phyloP scores from a whole-genome alignment of 1,140 invertebrate genomes.

The Drosophila watanabei region DNA sequence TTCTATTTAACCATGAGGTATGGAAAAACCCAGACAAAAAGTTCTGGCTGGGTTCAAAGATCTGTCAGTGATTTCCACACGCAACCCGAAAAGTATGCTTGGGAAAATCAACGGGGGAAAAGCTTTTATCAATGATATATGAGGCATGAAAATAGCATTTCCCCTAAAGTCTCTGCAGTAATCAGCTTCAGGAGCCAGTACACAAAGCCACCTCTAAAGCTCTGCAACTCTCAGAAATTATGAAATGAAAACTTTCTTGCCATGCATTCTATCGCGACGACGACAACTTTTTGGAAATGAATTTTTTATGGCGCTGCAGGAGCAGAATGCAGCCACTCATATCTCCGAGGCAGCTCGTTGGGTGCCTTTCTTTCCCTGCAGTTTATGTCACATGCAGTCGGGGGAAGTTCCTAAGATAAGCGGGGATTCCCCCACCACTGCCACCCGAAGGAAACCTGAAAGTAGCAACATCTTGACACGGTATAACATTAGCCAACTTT shows the following conservation, averaged over 20 bases:
- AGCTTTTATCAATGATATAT: slow-evolving; percentile 54
- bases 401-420: slow-evolving; percentile 28
- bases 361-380: slow-evolving; percentile 55
- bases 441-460: slow-evolving; percentile 10
- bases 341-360: slow-evolving; percentile 38
- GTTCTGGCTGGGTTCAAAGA: slow-evolving; percentile 64
- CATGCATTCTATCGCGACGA: slow-evolving; percentile 37
- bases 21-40: slow-evolving; percentile 33
- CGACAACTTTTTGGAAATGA: slow-evolving; percentile 63
- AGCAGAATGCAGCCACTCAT: slow-evolving; percentile 23
- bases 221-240: slow-evolving; percentile 36
- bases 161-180: slow-evolving; percentile 19
- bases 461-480: slow-evolving; percentile 46
- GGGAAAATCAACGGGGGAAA: slow-evolving; percentile 22
- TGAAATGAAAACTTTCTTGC: slow-evolving; percentile 50
- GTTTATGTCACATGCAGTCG: slow-evolving; percentile 53
- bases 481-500: slow-evolving; percentile 37
- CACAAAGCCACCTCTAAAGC: slow-evolving; percentile 33
- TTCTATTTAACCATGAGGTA: slow-evolving; percentile 38
- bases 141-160: slow-evolving; percentile 39
- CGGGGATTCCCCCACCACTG: slow-evolving; percentile 1
- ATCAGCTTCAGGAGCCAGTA: slow-evolving; percentile 27
- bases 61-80: slow-evolving; percentile 38
- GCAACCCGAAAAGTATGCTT: slow-evolving; percentile 44
- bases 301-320: slow-evolving; percentile 61